Conservation (phyloP, 1,140 invertebrate genomes). For the Scaptomyza montana region DNA sequence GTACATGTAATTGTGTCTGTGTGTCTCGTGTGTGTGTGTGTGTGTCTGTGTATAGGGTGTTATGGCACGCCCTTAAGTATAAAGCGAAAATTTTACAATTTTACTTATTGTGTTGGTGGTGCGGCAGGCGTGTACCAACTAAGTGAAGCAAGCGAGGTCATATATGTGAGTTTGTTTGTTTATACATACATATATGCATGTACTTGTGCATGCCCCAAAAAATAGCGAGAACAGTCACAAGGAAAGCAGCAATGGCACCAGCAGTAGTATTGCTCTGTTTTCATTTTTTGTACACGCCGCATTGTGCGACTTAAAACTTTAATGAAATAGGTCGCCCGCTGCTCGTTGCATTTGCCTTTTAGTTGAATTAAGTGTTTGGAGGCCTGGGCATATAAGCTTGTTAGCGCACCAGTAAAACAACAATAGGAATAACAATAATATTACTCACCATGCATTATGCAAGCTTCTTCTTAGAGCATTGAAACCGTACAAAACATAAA, state of each 20-base stretch:
- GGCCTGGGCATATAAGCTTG: constrained; percentile 28
- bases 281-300: constrained; percentile 51
- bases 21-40: constrained; percentile 7
- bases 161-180: constrained; percentile 11
- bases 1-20: constrained; percentile 14
- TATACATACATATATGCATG: constrained; percentile 1
- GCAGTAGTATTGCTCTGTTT: constrained; percentile 26
- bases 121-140: constrained; percentile 3
- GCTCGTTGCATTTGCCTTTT: constrained; percentile 17
- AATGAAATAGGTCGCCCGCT: constrained; percentile 60
- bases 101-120: constrained; percentile 50
- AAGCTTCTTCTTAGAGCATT: background rate
- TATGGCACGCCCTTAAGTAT: constrained; percentile 27
- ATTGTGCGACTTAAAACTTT: constrained; percentile 53
- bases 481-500: no score
- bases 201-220: constrained; percentile 48
- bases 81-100: constrained; percentile 65
- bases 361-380: constrained; percentile 7
- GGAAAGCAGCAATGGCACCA: constrained; percentile 11
- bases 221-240: constrained; percentile 23
- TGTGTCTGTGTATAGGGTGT: constrained; percentile 14
- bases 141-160: constrained; percentile 24
- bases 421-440: constrained; percentile 34
- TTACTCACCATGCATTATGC: constrained; percentile 6
- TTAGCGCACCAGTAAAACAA: constrained; percentile 50